Evolutionary conservation across 2,113 vertebrate genomes (phyloP).

Genomic region (Pangasianodon hypophthalmus): DNA sequence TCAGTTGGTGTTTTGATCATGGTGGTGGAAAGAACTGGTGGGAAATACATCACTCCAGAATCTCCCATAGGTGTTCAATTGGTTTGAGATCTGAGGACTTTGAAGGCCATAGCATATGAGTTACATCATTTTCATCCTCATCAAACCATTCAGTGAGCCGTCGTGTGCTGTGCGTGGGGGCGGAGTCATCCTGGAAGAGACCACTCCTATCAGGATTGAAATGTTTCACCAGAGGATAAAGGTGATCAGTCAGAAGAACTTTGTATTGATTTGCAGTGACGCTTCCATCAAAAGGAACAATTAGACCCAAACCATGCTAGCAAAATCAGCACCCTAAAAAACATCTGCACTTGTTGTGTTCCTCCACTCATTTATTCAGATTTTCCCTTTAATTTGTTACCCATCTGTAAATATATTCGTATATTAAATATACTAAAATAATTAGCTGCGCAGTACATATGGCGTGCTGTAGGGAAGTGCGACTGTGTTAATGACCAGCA

Average conservation of each 20-base stretch:
- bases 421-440: not conserved
- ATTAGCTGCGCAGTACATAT: not conserved
- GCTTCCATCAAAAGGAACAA: not conserved
- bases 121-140: not conserved
- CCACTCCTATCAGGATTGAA: too few species aligned
- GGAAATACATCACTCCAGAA: not conserved
- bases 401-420: not conserved
- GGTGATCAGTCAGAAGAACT: not conserved
- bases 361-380: not conserved
- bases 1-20: not conserved
- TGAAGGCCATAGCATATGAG: not conserved
- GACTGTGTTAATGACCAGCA: slow-evolving; percentile 35
- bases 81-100: not conserved
- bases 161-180: not conserved
- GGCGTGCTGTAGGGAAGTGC: not conserved
- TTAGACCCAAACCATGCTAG: not conserved
- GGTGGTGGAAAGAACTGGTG: not conserved
- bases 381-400: not conserved
- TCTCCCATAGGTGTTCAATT: not conserved
- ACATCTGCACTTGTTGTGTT: not conserved
- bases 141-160: not conserved
- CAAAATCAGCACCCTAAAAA: not conserved
- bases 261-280: not conserved
- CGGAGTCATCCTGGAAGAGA: not conserved
- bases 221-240: not conserved